Evolutionary conservation across 2,797 vertebrate species (phyloP).

Genomic region (Scarus forsteni): DNA sequence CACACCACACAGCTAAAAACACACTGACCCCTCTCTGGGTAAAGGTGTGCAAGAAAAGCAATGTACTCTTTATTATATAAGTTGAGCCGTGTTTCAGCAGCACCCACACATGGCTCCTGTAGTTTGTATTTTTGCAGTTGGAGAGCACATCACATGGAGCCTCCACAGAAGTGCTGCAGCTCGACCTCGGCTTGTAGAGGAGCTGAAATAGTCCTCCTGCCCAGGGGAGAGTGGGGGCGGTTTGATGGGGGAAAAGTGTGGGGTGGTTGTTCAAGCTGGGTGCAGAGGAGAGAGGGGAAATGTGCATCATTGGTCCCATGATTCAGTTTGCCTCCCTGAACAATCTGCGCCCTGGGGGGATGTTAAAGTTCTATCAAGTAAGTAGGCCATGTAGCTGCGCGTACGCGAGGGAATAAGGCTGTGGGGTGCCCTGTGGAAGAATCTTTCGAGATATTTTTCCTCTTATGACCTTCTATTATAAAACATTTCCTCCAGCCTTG

Average conservation of each 20-base stretch:
- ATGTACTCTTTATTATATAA: constrained; percentile 70
- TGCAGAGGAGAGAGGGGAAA: constrained; percentile 37
- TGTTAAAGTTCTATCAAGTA: constrained; percentile 62
- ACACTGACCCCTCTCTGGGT: constrained; percentile 37
- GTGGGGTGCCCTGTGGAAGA: constrained; percentile 47
- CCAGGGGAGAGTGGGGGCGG: constrained; percentile 42
- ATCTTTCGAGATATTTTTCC: constrained; percentile 3
- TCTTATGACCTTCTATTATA: constrained; percentile 1
- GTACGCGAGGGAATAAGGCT: constrained; percentile 39
- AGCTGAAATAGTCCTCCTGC: constrained; percentile 61
- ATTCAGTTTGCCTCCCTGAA: constrained; percentile 74
- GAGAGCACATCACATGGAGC: constrained; percentile 59
- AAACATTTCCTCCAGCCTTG: constrained; percentile 6
- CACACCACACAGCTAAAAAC: constrained; percentile 46
- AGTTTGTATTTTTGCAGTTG: constrained; percentile 30
- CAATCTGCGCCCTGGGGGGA: constrained; percentile 71
- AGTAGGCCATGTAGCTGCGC: constrained; percentile 71
- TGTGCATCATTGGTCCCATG: constrained; percentile 67
- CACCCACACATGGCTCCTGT: constrained; percentile 62
- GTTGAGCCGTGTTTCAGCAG: constrained; percentile 55
- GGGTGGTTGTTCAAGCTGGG: constrained; percentile 23
- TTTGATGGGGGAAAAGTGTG: constrained; percentile 29
- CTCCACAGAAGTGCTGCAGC: constrained; percentile 49
- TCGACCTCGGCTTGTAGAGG: constrained; percentile 55
- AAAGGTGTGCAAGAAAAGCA: constrained; percentile 43